Evolutionary conservation across 2,113 vertebrate genomes (phyloP), one percentile per base, ranked within the genome.

Genomic region (Chroicocephalus ridibundus): DNA sequence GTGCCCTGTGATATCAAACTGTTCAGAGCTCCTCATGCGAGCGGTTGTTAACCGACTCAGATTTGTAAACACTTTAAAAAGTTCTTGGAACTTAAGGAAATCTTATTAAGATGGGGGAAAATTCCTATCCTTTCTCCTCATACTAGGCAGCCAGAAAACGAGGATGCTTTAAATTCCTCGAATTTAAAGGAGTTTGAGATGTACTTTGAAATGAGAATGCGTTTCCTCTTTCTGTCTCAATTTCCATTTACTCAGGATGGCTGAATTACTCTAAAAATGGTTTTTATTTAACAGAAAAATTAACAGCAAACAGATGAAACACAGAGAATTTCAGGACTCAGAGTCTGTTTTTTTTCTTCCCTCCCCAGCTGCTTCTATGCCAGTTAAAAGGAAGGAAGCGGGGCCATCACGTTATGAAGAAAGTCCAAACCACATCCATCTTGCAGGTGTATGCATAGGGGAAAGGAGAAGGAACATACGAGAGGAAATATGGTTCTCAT

Each of bases 51-150:
- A 79, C 42, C 46, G 64, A 66, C 51, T 66, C 3, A 5, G 36
- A 25, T 84, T 89, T 81, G 86, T 81, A 96, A 96, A 96, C 89
- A 94, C 91, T 96, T 80, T 11, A 94, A 84, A 42, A 86, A 84
- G 89, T 94, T 96, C 86, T 84, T 96, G 77, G 55, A 94, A 84
- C 69, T 93, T 84, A 74, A 95, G 69, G 57, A 93, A 96, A 96
- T 76, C 69, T 89, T 93, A 68, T 68, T 88, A 47, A 26, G 93
- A 76, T 12, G 68, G 69, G 44, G 29, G 57, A 89, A 94, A 97
- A 96, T 94, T 89, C 93, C 68, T 96, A 16, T 55, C 80, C 86
- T 96, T 96, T 89, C 81, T 91, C 57, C 52, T 82, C 44, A 21
- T 71, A 38, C 19, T 38, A 71, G 70, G 61, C 70, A 89, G 77